A percentile compares a stretch with the other conserved stretches of the same genome.
Conservation (phyloP, 2,113 vertebrate species). For the Anhinga rufa region DNA sequence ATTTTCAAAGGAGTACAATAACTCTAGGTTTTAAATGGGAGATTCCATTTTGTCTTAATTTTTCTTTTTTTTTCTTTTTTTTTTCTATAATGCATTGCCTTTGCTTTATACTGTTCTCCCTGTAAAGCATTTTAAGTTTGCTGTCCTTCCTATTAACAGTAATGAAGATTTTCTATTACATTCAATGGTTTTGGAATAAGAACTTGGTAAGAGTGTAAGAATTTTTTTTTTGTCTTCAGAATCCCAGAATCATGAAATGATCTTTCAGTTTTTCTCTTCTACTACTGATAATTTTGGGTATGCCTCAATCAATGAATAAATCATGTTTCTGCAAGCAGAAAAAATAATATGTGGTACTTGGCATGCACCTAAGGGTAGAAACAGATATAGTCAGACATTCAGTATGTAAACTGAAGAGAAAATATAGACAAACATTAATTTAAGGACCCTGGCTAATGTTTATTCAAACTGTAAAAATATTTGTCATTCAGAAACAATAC, state of each 20-base stretch:
- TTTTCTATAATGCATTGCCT: background rate
- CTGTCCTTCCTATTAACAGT: background rate
- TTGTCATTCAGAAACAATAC: conserved; percentile 40
- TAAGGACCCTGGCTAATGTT: background rate
- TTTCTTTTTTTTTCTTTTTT: no score
- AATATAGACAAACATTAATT: conserved; percentile 30
- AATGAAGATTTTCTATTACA: background rate
- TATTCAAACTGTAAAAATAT: conserved; percentile 44
- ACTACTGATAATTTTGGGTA: background rate
- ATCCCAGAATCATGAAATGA: background rate
- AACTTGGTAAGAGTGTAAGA: background rate
- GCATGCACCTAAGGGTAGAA: background rate
- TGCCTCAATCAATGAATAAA: background rate
- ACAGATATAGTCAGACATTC: background rate
- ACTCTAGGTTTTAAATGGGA: background rate
- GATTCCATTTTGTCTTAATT: background rate
- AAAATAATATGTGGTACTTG: background rate
- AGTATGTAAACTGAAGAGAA: background rate
- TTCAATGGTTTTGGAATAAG: background rate
- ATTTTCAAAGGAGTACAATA: background rate
- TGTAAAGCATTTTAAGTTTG: background rate
- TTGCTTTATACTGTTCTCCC: background rate
- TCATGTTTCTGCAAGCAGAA: background rate
- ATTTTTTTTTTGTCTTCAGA: background rate
- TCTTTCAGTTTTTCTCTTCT: background rate